These are phyloP conservation scores for Microcebus tavaratra DNA, from an alignment of 2,113 vertebrate species.

Conservation along the genomic window DNA sequence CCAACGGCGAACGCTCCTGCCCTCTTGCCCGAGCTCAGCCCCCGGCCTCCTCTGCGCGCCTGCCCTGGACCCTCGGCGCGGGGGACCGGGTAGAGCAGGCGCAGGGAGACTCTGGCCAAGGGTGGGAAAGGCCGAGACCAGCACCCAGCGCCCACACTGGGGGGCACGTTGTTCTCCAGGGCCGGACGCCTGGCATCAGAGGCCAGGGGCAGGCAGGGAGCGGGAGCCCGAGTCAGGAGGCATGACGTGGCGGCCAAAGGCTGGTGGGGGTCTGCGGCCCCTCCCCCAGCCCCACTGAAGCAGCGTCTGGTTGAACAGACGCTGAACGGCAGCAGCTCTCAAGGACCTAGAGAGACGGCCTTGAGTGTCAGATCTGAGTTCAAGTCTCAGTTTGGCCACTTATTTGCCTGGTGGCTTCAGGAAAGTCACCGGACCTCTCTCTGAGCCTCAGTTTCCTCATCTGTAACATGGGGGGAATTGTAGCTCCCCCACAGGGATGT, in stretches of 20 bases:
- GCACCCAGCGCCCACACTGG: background rate
- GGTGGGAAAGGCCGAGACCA: too few species aligned
- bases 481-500: background rate
- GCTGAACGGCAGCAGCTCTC: background rate
- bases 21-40: background rate
- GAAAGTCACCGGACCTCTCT: background rate
- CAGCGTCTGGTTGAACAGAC: background rate
- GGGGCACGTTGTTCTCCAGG: background rate
- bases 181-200: background rate
- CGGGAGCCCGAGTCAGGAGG: background rate
- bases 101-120: too few species aligned
- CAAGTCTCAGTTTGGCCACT: background rate
- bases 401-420: background rate
- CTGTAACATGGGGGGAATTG: background rate
- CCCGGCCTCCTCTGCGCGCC: too few species aligned
- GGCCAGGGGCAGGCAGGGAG: fast-evolving
- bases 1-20: fast-evolving
- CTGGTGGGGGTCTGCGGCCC: background rate
- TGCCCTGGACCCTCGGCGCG: background rate
- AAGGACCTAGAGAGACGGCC: background rate
- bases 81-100: background rate
- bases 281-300: too few species aligned
- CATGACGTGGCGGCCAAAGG: fast-evolving
- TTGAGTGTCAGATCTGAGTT: background rate
- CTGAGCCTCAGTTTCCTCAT: background rate